These are phyloP conservation scores for Bungarus multicinctus DNA, from an alignment of 2,113 vertebrate genomes.

Conservation along the genomic window DNA sequence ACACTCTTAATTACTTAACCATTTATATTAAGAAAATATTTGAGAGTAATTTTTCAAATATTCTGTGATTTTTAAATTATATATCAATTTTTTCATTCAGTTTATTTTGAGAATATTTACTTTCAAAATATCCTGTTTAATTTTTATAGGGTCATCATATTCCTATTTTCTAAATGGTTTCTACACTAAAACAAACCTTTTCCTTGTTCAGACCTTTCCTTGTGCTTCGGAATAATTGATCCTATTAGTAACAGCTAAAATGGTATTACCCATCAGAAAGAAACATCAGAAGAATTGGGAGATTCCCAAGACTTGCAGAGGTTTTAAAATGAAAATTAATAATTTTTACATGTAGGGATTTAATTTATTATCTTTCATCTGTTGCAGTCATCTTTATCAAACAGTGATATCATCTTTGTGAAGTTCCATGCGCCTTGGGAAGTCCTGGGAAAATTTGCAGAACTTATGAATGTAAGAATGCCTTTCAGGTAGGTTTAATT, in stretches of 20 bases:
- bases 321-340: neutral
- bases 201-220: neutral
- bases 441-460: conserved; percentile 91
- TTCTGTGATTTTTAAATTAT: neutral
- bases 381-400: conserved; percentile 85
- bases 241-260: neutral
- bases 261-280: neutral
- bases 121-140: neutral
- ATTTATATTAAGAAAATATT: neutral
- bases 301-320: neutral
- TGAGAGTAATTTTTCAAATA: neutral
- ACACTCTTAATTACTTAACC: neutral
- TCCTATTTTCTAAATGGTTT: neutral
- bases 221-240: neutral
- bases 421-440: conserved; percentile 94
- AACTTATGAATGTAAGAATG: conserved; percentile 96
- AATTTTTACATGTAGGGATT: neutral
- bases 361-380: conserved; percentile 32
- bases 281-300: neutral
- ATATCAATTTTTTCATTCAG: neutral
- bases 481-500: conserved; percentile 86
- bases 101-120: neutral
- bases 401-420: conserved; percentile 92
- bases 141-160: neutral
- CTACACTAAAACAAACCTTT: neutral